Evolutionary conservation across 2,113 vertebrate genomes (phyloP).

Genomic region (Numenius arquata): DNA sequence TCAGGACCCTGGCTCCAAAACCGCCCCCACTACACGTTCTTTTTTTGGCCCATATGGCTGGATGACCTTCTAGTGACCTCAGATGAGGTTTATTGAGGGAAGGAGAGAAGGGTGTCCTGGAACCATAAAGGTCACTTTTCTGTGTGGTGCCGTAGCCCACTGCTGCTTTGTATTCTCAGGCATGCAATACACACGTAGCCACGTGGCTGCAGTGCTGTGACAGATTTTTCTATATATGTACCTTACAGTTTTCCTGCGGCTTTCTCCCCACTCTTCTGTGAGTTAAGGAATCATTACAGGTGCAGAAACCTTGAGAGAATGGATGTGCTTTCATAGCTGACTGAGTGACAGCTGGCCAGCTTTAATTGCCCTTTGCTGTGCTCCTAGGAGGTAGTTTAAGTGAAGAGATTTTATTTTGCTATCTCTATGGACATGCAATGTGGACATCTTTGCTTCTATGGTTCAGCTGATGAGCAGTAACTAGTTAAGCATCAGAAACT

Average conservation of each 20-base stretch:
- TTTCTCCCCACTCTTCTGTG: not conserved
- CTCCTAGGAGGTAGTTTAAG: not conserved
- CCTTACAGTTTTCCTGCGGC: not conserved
- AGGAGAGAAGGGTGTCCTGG: not conserved
- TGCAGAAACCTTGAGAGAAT: not conserved
- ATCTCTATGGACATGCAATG: not conserved
- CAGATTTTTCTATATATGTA: not conserved
- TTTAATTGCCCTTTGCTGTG: slow-evolving; percentile 23
- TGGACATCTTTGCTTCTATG: not conserved
- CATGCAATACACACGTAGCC: rapidly evolving
- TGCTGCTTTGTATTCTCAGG: not conserved
- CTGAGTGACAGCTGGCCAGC: slow-evolving; percentile 38
- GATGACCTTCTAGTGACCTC: not conserved
- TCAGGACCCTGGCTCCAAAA: not conserved
- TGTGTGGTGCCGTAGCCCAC: not conserved
- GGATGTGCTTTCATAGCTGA: not conserved
- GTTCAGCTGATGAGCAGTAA: slow-evolving; percentile 12
- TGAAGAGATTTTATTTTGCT: not conserved
- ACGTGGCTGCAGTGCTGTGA: not conserved
- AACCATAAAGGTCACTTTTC: not conserved
- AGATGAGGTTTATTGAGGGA: not conserved
- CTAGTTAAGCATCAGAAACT: slow-evolving; percentile 24
- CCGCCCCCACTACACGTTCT: rapidly evolving
- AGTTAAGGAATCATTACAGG: not conserved
- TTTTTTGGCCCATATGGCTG: not conserved